phyloP scores from a whole-genome alignment of 2,888 invertebrate genomes.

The Trissolcus japonicus region DNA sequence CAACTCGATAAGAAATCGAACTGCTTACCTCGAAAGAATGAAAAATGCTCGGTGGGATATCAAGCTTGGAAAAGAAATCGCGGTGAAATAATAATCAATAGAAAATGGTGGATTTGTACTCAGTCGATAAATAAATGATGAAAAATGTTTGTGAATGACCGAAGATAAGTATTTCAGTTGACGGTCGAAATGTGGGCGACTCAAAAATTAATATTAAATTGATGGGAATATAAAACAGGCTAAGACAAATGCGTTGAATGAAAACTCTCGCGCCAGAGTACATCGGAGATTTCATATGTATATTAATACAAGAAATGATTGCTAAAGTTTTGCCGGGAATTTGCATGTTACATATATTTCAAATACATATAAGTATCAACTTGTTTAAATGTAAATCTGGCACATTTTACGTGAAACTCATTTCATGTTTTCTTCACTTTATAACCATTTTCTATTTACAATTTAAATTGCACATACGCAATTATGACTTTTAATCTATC shows the following conservation, averaged over 20 bases:
- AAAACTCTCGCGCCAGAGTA: neutral
- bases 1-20: conserved; percentile 2
- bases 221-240: neutral
- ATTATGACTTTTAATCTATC: neutral
- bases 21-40: neutral
- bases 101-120: neutral
- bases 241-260: neutral
- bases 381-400: conserved; percentile 26
- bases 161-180: too few species aligned
- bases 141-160: too few species aligned
- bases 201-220: neutral
- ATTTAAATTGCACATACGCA: neutral
- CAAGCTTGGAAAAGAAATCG: neutral
- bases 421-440: conserved; percentile 4
- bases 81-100: neutral
- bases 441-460: conserved; percentile 15
- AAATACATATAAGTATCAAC: conserved; percentile 10
- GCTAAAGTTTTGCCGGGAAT: conserved; percentile 14
- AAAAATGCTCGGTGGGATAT: conserved; percentile 4
- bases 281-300: neutral
- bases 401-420: conserved; percentile 13
- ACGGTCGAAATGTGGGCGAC: neutral
- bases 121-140: too few species aligned
- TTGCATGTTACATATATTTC: conserved; percentile 22
- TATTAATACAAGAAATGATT: conserved; percentile 15